Evolutionary conservation across 2,888 invertebrate species (phyloP), one percentile per base, ranked within the genome.

Genomic region (Panzeria rudis): DNA sequence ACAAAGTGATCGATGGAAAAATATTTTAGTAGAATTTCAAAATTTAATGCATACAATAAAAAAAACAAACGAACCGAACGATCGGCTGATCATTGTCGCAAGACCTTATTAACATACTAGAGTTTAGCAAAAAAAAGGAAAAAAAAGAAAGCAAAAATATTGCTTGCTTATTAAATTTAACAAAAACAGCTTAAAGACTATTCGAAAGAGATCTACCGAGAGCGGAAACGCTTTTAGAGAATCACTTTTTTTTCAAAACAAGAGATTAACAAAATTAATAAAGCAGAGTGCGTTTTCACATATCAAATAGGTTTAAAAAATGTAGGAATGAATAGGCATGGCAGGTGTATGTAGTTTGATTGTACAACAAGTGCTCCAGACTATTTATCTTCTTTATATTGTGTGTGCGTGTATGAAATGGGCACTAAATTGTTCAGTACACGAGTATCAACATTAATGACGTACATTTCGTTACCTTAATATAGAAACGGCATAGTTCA

Each of bases 51-150:
- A 41, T 50, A 73, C 47, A 64, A 54, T 7, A 54, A 23, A 54
- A 54, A 17, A 71, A 76, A 17, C n/a, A 25, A 54, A 54, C 64
- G 25, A 76, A 54, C 23, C 73, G 54, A 52, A 20, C 52, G 71
- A 80, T 73, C 77, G 77, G 8, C 81, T 73, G 77, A 77, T 77
- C 38, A 62, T 47, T 77, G 81, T 73, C 72, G 68, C 81, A 61
- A 85, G 85, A 78, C 78, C 77, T 78, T 44, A 82, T 82, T 75
- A 69, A 82, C 82, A 79, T 79, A 79, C 15, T 47, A 69, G 23
- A 72, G 72, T 77, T 68, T 68, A 59, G 59, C 61, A 78, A 68
- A 68, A 84, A 62, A 25, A 15, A 71, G 54, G 7, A 35, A 52
- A 71, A 54, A 32, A 59, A 68, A 7, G 2, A 41, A 69, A 71